Percentiles rank a stretch among this genome's conserved stretches.
These are phyloP conservation scores for Macrochelys suwanniensis DNA, from an alignment of 2,797 vertebrate species.

Conservation along the genomic window DNA sequence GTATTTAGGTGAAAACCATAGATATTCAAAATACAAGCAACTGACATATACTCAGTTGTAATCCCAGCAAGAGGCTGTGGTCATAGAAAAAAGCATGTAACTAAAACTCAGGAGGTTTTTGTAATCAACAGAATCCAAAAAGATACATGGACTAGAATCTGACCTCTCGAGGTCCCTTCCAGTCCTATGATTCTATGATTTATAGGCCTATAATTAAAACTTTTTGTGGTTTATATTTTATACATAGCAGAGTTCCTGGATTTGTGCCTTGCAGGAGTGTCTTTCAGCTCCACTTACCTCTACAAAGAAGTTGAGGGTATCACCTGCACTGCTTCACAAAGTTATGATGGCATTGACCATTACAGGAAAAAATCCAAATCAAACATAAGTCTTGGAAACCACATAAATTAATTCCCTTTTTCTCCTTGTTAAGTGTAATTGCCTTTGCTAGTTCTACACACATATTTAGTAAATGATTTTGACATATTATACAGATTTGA, in stretches of 20 bases:
- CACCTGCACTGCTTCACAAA: background rate
- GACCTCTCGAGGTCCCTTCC: too few relatives aligned
- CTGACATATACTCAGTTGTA: background rate
- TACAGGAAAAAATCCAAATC: background rate
- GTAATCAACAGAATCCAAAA: background rate
- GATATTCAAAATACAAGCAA: background rate
- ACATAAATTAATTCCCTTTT: rapidly evolving
- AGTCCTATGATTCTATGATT: background rate
- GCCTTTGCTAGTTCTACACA: background rate
- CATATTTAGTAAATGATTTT: background rate
- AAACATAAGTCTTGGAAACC: background rate
- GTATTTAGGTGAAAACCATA: background rate
- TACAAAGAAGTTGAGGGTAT: background rate
- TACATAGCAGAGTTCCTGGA: conserved; percentile 20
- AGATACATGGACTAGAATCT: background rate
- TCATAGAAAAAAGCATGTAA: background rate
- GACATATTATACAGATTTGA: background rate
- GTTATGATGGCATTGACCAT: background rate
- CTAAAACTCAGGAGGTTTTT: background rate
- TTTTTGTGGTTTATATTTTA: background rate
- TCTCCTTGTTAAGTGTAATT: background rate
- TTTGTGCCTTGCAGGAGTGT: background rate
- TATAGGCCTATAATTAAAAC: background rate
- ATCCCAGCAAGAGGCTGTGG: background rate
- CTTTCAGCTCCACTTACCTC: background rate